A percentile compares a stretch with the other conserved stretches of the same genome.
Evolutionary conservation across 2,113 vertebrate species (phyloP).

Genomic region (Alectura lathami): DNA sequence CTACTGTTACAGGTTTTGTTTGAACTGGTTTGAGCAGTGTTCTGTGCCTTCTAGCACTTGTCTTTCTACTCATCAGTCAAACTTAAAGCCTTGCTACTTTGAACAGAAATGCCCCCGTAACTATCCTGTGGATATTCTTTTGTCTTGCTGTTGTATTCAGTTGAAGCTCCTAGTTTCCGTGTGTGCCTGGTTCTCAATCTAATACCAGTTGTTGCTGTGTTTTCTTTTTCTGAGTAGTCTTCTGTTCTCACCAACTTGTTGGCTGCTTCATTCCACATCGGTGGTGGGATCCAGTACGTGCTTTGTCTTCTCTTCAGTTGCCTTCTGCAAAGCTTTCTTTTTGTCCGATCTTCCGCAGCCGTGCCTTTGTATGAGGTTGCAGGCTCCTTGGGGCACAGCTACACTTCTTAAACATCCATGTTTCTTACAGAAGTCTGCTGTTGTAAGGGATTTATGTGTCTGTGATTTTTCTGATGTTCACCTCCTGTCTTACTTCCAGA

Average conservation of each 20-base stretch:
- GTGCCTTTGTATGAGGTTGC: not conserved
- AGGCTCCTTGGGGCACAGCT: not conserved
- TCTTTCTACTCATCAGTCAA: not conserved
- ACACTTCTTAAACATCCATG: not conserved
- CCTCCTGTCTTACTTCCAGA: conserved; percentile 26
- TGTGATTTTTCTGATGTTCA: not conserved
- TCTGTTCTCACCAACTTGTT: not conserved
- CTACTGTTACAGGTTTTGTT: not conserved
- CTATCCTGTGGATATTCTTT: not conserved
- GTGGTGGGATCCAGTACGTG: not conserved
- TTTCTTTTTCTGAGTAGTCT: not conserved
- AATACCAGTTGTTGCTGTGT: not conserved
- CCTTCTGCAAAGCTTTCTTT: not conserved
- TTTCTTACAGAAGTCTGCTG: not conserved
- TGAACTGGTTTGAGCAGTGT: not conserved
- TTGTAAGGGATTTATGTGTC: not conserved
- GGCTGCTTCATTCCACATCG: not conserved
- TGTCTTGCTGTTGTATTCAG: not conserved
- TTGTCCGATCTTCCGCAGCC: not conserved
- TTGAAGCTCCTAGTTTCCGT: not conserved
- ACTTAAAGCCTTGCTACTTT: not conserved
- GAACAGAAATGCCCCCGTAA: not conserved
- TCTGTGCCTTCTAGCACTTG: not conserved
- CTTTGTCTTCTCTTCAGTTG: not conserved
- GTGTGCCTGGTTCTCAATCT: not conserved